phyloP scores from a whole-genome alignment of 2,113 vertebrate species.

The Gorsachius goisagi region DNA sequence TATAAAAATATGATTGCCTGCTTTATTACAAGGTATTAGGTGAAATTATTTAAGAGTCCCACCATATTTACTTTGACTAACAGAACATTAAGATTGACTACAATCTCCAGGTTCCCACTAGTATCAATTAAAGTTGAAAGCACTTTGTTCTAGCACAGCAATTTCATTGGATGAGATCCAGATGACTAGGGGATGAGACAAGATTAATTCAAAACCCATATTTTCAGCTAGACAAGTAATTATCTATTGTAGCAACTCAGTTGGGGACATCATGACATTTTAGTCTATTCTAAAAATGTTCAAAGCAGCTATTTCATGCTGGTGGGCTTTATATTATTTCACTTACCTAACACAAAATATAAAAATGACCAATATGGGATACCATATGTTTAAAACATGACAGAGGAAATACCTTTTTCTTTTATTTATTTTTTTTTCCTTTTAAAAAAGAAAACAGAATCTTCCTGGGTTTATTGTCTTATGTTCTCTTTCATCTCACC shows the following conservation, averaged over 20 bases:
- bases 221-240: background rate
- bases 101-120: background rate
- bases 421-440: background rate
- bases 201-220: background rate
- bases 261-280: background rate
- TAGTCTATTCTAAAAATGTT: background rate
- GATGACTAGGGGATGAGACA: background rate
- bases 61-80: background rate
- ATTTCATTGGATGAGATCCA: background rate
- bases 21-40: background rate
- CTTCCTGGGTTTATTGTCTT: background rate
- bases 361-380: rapidly evolving
- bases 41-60: rapidly evolving
- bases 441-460: background rate
- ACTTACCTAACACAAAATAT: background rate
- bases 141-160: background rate
- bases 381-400: background rate
- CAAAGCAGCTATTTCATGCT: background rate
- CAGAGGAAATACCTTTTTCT: background rate
- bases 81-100: background rate
- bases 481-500: background rate
- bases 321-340: background rate
- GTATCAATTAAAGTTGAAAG: background rate
- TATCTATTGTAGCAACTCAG: background rate
- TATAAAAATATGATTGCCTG: background rate